Evolutionary conservation across 2,888 invertebrate genomes (phyloP), one percentile per base, ranked within the genome.

Genomic region (Himalopsyche anomala): DNA sequence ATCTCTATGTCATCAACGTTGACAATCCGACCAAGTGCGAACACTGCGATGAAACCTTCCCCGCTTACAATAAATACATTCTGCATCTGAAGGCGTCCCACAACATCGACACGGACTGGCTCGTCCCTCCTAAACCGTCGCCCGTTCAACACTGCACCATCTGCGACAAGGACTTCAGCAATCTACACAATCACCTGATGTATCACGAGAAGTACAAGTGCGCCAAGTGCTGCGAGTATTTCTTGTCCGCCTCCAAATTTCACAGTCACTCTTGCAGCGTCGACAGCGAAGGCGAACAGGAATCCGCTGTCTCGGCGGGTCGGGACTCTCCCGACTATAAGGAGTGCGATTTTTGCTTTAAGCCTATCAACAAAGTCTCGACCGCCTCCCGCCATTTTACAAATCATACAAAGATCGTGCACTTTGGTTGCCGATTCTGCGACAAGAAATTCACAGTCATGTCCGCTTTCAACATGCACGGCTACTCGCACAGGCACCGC

Each of bases 1-100:
- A 91, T 90, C 92, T 91, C 89, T 89, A 90, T 81, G 92, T 91
- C 89, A 91, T 90, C 81, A 93, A 91, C 89, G 92, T 90, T 84
- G 94, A 92, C 84, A 93, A 92, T 87, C 94, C 91, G 42, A 91
- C 90, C 11, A 92, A 91, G 89, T 94, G 91, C 90, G 93, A 92
- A 90, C 93, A 92, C 90, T 93, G 94, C 90, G 94, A 94, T 89
- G 93, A 94, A 88, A 93, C 92, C 0, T 94, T 94, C 87, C 92
- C 94, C 36, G 92, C 93, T 36, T 93, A 93, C 90, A 91, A 92
- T 89, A 94, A 93, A 87, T 93, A 92, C 92, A 93, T 92, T 89
- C 91, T 91, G 89, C 94, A 91, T 90, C 93, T 93, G 92, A 90
- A 91, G 54, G 93, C 93, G 69, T 92, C 89, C 0, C 93, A 93